Conservation (phyloP, 2,888 invertebrate genomes). For the Drosophila antonietae region DNA sequence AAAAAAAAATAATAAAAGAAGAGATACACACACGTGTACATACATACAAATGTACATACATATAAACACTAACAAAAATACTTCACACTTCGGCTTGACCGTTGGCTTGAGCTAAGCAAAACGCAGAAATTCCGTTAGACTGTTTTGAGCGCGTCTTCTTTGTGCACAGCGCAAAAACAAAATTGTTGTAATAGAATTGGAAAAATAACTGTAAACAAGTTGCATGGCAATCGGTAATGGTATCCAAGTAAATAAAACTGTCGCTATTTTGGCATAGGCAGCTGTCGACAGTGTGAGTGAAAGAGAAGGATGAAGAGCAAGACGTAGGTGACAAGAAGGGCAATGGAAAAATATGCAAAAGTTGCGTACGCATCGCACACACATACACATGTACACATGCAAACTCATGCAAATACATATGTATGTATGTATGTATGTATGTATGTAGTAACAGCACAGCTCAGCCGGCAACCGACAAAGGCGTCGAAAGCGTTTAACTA, state of each 20-base stretch:
- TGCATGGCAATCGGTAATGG: conserved; percentile 62
- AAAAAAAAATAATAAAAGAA: neutral
- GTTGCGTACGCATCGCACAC: conserved; percentile 3
- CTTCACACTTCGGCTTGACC: conserved; percentile 8
- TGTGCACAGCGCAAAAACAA: conserved; percentile 32
- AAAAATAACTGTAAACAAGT: conserved; percentile 63
- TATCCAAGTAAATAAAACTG: conserved; percentile 78
- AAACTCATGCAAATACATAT: neutral
- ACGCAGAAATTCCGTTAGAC: conserved; percentile 56
- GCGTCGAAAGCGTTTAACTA: conserved; percentile 9
- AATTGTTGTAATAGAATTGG: conserved; percentile 31
- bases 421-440: neutral
- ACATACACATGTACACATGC: neutral
- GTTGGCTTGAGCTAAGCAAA: conserved; percentile 7
- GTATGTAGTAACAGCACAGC: neutral
- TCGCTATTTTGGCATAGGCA: conserved; percentile 64
- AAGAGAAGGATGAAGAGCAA: neutral
- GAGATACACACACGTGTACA: neutral
- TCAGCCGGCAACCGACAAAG: conserved; percentile 38
- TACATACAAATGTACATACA: neutral
- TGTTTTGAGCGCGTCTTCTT: conserved; percentile 33
- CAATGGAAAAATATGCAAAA: conserved; percentile 26
- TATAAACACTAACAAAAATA: neutral
- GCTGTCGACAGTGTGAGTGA: conserved; percentile 22
- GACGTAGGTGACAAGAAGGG: conserved; percentile 8